A percentile compares a stretch with the other conserved stretches of the same genome.
Conservation (phyloP, 2,888 invertebrate genomes). For the Scaptomyza flava region DNA sequence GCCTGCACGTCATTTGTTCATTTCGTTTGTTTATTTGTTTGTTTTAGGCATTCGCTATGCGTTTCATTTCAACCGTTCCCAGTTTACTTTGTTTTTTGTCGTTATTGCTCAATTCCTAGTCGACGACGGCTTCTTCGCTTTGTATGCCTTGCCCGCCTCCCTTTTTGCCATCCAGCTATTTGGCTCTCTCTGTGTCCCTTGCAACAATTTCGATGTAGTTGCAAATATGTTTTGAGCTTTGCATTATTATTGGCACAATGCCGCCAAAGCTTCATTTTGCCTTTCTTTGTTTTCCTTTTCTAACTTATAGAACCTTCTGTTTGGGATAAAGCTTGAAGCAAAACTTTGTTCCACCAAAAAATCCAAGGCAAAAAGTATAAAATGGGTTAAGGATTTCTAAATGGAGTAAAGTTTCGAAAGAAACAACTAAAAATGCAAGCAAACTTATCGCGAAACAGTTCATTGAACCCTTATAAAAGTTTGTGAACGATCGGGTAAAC, state of each 20-base stretch:
- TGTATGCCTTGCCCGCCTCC: neutral
- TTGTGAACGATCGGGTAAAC: constrained; percentile 14
- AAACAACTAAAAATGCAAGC: too few species aligned
- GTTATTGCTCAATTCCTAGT: constrained; percentile 15
- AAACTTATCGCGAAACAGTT: constrained; percentile 32
- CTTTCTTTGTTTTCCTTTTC: constrained; percentile 2
- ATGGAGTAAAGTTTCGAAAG: too few species aligned
- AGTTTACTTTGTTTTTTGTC: constrained; percentile 20
- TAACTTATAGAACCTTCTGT: neutral
- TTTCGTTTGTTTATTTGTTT: constrained; percentile 49
- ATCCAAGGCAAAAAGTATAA: too few species aligned
- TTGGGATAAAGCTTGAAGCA: neutral
- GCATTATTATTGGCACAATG: too few species aligned
- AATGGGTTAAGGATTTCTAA: too few species aligned
- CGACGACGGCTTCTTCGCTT: neutral
- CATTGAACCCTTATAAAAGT: constrained; percentile 30
- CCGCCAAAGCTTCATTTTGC: neutral
- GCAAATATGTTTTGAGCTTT: too few species aligned
- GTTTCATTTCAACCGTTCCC: constrained; percentile 45
- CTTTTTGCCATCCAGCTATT: neutral
- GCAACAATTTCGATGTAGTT: constrained; percentile 6
- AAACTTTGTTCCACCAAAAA: neutral
- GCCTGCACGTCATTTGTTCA: constrained; percentile 35
- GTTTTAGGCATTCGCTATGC: constrained; percentile 37
- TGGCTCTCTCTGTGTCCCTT: constrained; percentile 1